Evolutionary conservation across 2,888 invertebrate species (phyloP), one percentile per base, ranked within the genome.

Genomic region (Hirtodrosophila cameraria): DNA sequence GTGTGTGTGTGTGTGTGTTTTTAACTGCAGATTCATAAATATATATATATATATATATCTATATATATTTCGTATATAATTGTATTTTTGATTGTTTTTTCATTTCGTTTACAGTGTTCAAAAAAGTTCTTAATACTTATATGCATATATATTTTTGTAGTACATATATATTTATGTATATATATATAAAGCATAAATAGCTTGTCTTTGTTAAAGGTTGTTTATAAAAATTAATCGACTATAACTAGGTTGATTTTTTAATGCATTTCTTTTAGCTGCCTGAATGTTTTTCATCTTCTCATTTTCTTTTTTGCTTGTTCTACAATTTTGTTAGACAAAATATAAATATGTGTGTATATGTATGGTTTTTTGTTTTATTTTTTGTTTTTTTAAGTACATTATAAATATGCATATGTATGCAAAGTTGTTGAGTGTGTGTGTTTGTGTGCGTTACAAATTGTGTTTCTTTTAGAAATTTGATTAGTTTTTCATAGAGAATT

Each of bases 381-480:
- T 25, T 5, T 42, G 42, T 13, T 16, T 38, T 36, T 54, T 59
- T 61, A 57, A 62, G 39, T 59, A 54, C 63, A 67, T 58, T 49
- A 61, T 70, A 55, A 70, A 65, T 69, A 53, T 64, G 31, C 41
- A 16, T 75, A 49, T 59, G 36, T 70, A 55, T 55, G 52, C 49
- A 61, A n/a, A 65, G 42, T 58, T 49, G 39, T 36, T 16, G 45
- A 45, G 41, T 59, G 57, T 59, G 12, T 50, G 31, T 39, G 12
- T 52, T n/a, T n/a, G 33, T 36, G 38, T 33, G 36, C 50, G 9
- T 38, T 59, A 36, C 25, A 65, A 54, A 63, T 73, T 62, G 55
- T 71, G 66, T 70, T 81, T 83, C 76, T 76, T 85, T 48, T 33
- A 83, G 83, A 86, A 85, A 73, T 83, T 85, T 83, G 83, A 85